Percentiles rank a stretch among this genome's conserved stretches.
These are phyloP conservation scores for Callithrix jacchus DNA, from an alignment of 2,113 vertebrate genomes.

Conservation along the genomic window DNA sequence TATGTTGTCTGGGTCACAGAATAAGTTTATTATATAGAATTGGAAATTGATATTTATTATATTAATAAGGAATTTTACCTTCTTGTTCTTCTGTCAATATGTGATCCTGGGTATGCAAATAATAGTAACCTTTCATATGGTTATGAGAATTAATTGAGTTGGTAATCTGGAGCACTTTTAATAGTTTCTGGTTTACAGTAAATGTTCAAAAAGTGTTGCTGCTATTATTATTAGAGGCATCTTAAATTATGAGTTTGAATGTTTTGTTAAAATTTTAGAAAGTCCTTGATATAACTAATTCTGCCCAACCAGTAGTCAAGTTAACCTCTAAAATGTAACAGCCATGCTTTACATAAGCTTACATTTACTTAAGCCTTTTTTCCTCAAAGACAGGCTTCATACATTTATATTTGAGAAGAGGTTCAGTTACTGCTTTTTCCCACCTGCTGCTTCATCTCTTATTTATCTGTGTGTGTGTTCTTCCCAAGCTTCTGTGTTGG, in stretches of 20 bases:
- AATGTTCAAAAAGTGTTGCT: neutral
- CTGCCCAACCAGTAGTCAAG: neutral
- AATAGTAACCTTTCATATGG: neutral
- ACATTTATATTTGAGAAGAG: neutral
- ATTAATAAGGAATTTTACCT: neutral
- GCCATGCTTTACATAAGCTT: neutral
- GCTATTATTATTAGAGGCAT: neutral
- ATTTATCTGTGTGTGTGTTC: neutral
- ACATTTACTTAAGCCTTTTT: neutral
- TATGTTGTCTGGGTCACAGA: neutral
- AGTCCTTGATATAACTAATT: neutral
- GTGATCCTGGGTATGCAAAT: neutral
- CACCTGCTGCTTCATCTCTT: neutral
- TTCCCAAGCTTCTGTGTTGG: neutral
- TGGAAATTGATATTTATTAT: neutral
- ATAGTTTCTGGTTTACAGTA: neutral
- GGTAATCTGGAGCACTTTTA: neutral
- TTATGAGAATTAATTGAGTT: neutral
- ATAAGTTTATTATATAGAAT: neutral
- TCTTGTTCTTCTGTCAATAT: neutral
- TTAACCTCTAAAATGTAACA: neutral
- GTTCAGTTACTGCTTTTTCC: neutral
- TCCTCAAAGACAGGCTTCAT: neutral
- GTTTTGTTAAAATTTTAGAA: neutral
- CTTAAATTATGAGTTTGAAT: neutral